phyloP scores from a whole-genome alignment of 2,797 vertebrate species.

The Loriculus beryllinus region DNA sequence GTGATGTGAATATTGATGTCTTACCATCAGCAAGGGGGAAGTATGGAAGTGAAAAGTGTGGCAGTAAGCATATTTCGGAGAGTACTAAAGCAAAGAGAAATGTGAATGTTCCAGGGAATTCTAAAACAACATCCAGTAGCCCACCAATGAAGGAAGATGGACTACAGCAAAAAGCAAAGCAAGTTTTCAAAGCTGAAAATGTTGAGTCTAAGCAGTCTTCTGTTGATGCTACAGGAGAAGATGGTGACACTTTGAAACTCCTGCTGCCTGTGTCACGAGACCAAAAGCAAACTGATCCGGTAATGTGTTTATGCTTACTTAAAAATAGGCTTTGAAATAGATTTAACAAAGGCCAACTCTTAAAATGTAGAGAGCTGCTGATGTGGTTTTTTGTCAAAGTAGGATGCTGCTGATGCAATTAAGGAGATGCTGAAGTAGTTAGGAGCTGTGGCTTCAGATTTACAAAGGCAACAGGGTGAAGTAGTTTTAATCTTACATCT shows the following conservation, averaged over 20 bases:
- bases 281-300: conserved; percentile 40
- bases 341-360: neutral
- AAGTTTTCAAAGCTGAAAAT: conserved; percentile 8
- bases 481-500: neutral
- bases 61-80: neutral
- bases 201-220: conserved; percentile 31
- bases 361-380: neutral
- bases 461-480: neutral
- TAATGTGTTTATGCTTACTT: conserved; percentile 30
- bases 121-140: conserved; percentile 39
- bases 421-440: neutral
- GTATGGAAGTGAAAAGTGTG: conserved; percentile 25
- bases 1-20: conserved; percentile 84
- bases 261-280: conserved; percentile 62
- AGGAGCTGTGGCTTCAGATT: neutral
- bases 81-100: conserved; percentile 22
- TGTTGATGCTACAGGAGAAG: conserved; percentile 41
- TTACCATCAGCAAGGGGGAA: conserved; percentile 57
- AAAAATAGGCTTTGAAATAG: neutral
- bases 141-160: conserved; percentile 43
- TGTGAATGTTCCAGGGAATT: conserved; percentile 42
- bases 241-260: conserved; percentile 77
- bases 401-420: neutral
- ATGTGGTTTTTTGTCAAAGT: neutral
- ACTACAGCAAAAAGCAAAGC: conserved; percentile 26